phyloP scores from a whole-genome alignment of 2,888 invertebrate genomes.

The Luperina testacea region DNA sequence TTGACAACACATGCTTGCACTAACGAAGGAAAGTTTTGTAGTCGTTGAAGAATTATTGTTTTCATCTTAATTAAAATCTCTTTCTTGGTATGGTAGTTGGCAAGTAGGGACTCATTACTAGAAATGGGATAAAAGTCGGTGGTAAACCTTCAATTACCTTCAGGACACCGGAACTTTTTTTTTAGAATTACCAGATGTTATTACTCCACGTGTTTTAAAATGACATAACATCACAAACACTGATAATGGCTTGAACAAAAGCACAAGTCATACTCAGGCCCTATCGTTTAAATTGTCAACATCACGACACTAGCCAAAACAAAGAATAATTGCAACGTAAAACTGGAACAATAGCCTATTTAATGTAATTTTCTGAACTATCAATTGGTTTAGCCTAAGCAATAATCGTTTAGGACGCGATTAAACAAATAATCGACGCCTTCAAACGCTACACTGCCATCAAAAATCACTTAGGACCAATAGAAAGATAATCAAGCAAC shows the following conservation, averaged over 20 bases:
- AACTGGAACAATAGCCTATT: constrained; percentile 9
- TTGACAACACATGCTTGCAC: constrained; percentile 70
- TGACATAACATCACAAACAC: constrained; percentile 49
- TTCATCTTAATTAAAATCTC: constrained; percentile 35
- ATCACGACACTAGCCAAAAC: constrained; percentile 15
- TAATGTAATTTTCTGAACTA: not conserved
- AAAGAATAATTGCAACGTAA: constrained; percentile 14
- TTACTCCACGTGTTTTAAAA: constrained; percentile 41
- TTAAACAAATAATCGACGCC: constrained; percentile 65
- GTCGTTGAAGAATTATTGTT: constrained; percentile 50
- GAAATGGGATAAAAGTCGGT: not conserved
- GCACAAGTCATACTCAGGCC: constrained; percentile 57
- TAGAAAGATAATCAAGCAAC: constrained; percentile 76
- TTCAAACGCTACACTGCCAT: constrained; percentile 73
- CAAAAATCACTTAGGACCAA: constrained; percentile 84
- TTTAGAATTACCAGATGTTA: constrained; percentile 20
- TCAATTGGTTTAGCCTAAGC: constrained; percentile 38
- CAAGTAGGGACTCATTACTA: not conserved
- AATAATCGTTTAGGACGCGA: constrained; percentile 39
- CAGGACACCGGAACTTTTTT: constrained; percentile 6
- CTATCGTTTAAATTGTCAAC: constrained; percentile 26
- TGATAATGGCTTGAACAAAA: constrained; percentile 65
- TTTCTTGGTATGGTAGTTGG: constrained; percentile 19
- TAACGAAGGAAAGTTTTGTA: constrained; percentile 75
- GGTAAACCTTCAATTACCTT: not conserved